These are phyloP conservation scores for Calosoma granatense DNA, from an alignment of 1,140 invertebrate species.

Conservation along the genomic window DNA sequence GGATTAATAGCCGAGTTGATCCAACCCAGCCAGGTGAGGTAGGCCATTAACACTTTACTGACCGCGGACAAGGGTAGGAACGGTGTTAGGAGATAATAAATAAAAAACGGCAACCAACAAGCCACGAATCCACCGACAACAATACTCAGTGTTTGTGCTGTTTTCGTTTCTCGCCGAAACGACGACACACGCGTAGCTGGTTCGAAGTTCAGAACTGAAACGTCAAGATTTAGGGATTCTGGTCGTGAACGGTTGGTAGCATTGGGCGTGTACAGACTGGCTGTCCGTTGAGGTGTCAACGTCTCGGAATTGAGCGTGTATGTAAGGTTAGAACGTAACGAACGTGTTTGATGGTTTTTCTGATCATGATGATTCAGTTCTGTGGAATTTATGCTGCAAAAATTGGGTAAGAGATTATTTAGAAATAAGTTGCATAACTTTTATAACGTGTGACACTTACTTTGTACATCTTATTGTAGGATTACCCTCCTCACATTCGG, in stretches of 20 bases:
- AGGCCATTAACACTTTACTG: constrained; percentile 56
- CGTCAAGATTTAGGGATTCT: constrained; percentile 27
- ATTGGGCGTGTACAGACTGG: constrained; percentile 21
- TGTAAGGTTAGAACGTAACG: constrained; percentile 21
- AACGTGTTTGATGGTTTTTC: constrained; percentile 14
- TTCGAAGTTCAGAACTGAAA: constrained; percentile 28
- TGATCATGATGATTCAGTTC: constrained; percentile 1
- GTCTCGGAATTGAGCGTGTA: constrained; percentile 25
- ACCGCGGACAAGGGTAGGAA: constrained; percentile 49
- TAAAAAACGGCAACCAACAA: constrained; percentile 85
- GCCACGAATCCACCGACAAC: constrained; percentile 87
- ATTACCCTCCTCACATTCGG: constrained; percentile 32
- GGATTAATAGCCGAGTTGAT: constrained; percentile 85
- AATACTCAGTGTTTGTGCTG: constrained; percentile 80
- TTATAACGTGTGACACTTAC: no score
- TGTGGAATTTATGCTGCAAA: not conserved
- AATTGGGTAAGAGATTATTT: not conserved
- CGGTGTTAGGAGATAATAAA: constrained; percentile 71
- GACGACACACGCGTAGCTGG: constrained; percentile 46
- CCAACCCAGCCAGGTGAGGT: constrained; percentile 87
- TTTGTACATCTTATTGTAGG: not conserved
- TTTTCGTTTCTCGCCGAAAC: constrained; percentile 67
- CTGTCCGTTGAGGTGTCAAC: constrained; percentile 17
- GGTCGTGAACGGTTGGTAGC: constrained; percentile 19
- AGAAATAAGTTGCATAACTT: not conserved